These are phyloP conservation scores for Brachionus manjavacas DNA, from an alignment of 1,140 invertebrate species.

Conservation along the genomic window DNA sequence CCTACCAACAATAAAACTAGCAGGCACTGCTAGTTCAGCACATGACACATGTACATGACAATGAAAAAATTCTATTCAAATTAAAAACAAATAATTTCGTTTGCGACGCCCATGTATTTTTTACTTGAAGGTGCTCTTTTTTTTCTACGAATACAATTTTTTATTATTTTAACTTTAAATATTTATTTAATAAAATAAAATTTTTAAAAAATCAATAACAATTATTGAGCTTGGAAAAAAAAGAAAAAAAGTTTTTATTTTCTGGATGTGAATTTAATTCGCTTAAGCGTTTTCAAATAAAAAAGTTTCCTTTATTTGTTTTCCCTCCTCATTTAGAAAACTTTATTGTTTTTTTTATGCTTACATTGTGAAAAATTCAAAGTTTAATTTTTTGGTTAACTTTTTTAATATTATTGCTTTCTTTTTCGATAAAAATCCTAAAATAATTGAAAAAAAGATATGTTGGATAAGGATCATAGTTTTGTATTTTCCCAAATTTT, in stretches of 20 bases:
- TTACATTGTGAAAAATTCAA: no score
- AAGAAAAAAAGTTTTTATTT: not conserved
- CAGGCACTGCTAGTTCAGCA: not conserved
- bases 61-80: not conserved
- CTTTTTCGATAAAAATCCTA: no score
- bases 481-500: no score
- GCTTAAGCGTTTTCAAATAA: no score
- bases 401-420: no score
- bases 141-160: not conserved
- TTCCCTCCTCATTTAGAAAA: no score
- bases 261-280: not conserved
- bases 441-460: no score
- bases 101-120: conserved; percentile 3
- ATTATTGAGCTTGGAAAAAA: not conserved
- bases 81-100: not conserved
- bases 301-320: no score
- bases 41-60: not conserved
- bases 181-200: not conserved
- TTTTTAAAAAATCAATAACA: not conserved
- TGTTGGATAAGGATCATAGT: no score
- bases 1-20: conserved; percentile 32
- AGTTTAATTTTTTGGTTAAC: no score
- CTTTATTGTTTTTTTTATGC: no score
- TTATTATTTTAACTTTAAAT: not conserved
- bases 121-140: conserved; percentile 12